Evolutionary conservation across 2,797 vertebrate species (phyloP), one percentile per base, ranked within the genome.

Genomic region (Sebastes aleutianus): DNA sequence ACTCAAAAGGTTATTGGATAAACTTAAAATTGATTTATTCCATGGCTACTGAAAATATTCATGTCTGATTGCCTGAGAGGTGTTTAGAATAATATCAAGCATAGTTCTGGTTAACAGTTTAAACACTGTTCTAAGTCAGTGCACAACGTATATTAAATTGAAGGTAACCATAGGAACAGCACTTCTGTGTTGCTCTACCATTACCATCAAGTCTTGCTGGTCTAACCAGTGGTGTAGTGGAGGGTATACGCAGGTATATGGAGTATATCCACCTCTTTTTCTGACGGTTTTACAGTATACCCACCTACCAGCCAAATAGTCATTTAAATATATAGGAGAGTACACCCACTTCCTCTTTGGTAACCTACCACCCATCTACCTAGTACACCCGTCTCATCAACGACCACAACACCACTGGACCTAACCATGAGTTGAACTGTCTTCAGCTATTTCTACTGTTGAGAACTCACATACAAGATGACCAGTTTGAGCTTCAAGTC

Each of bases 151-250:
- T 71, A 65, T 74, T 61, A 75, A 69, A 78, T 65, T 64, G 53
- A 47, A 71, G 70, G 70, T 80, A 86, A 74, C 80, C 77, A 80
- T 69, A 69, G 78, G 43, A 82, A 84, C 72, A 73, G 34, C 16
- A 53, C 31, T 71, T 74, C 20, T 64, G 31, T 71, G 77, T 59
- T 74, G 63, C 8, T 1, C 54, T 63, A 57, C 54, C 31, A 34
- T 34, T 64, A 56, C 65, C 32, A 36, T 74, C 39, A 53, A 57
- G 70, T 59, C 67, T 59, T 24, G 47, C 22, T 43, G 47, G 20
- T 75, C 61, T 22, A 13, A 61, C 3, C 54, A 56, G 43, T 47
- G 43, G 43, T 47, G 43, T 47, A 47, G 43, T 47, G 43, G 43
- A 47, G 43, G 14, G 14, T 47, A 47, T 47, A 47, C 14, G 1